phyloP scores from a whole-genome alignment of 2,888 invertebrate species.

The Tipula lateralis region DNA sequence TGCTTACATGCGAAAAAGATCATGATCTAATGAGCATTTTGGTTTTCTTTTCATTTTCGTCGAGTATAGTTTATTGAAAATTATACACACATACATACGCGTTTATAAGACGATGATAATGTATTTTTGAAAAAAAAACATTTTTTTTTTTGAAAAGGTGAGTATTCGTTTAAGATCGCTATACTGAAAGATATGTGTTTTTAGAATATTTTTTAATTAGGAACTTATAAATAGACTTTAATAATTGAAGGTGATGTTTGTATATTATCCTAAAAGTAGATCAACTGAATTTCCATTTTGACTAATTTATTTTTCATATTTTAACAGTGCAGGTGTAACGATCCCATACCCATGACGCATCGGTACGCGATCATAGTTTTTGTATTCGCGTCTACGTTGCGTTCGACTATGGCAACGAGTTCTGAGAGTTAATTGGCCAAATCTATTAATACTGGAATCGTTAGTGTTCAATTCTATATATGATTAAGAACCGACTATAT shows the following conservation, averaged over 20 bases:
- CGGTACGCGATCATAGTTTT: background rate
- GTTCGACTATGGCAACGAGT: no score
- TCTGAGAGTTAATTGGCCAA: background rate
- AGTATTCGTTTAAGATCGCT: conserved; percentile 7
- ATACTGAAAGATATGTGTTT: background rate
- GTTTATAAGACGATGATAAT: background rate
- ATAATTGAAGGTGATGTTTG: conserved; percentile 16
- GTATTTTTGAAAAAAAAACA: background rate
- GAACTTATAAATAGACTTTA: background rate
- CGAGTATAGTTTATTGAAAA: background rate
- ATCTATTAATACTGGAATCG: background rate
- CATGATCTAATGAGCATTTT: conserved; percentile 24
- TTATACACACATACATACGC: background rate
- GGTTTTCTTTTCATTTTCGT: background rate
- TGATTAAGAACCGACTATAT: background rate
- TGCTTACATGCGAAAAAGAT: background rate
- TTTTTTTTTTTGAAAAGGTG: conserved; percentile 11
- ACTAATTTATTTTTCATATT: background rate
- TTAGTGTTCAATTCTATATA: background rate
- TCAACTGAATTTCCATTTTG: conserved; percentile 5
- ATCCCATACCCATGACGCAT: background rate
- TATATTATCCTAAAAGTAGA: conserved; percentile 24
- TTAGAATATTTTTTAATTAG: background rate
- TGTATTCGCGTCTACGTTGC: no score
- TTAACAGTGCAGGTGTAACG: background rate